These are phyloP conservation scores for Margarornis squamiger DNA, from an alignment of 2,797 vertebrate species.

Conservation along the genomic window DNA sequence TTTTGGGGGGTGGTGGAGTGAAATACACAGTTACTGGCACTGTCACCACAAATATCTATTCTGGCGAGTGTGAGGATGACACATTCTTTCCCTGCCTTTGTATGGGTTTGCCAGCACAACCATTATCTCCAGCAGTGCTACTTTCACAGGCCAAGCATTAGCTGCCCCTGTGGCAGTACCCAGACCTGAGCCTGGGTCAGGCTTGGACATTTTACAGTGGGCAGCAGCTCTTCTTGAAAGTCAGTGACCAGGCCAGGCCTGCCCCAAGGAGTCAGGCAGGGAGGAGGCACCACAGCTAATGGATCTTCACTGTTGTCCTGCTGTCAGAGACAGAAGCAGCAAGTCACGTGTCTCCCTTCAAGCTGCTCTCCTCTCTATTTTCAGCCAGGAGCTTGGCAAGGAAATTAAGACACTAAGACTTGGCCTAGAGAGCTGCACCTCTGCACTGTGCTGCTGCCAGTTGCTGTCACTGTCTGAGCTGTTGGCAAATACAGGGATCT, in stretches of 20 bases:
- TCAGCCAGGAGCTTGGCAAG: slow-evolving; percentile 1
- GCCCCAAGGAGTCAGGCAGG: background rate
- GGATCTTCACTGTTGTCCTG: background rate
- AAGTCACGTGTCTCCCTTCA: background rate
- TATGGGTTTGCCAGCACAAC: background rate
- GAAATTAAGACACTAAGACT: background rate
- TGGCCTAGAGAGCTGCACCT: background rate
- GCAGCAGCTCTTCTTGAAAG: background rate
- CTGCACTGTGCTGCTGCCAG: background rate
- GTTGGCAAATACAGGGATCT: background rate
- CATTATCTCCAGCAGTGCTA: background rate
- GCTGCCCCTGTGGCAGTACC: background rate
- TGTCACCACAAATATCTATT: slow-evolving; percentile 29
- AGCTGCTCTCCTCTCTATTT: background rate
- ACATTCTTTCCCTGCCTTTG: background rate
- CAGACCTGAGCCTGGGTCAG: background rate
- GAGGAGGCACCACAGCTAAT: background rate
- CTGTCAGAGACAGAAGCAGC: background rate
- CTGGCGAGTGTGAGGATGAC: background rate
- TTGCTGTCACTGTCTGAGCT: background rate
- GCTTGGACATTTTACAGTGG: background rate
- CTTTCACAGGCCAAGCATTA: background rate
- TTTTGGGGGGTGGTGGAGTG: background rate
- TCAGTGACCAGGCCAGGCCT: background rate
- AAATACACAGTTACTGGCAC: slow-evolving; percentile 6